Base-by-base conservation (phyloP, 64 coral and sea anemone species). In the Montipora foliosa region DNA sequence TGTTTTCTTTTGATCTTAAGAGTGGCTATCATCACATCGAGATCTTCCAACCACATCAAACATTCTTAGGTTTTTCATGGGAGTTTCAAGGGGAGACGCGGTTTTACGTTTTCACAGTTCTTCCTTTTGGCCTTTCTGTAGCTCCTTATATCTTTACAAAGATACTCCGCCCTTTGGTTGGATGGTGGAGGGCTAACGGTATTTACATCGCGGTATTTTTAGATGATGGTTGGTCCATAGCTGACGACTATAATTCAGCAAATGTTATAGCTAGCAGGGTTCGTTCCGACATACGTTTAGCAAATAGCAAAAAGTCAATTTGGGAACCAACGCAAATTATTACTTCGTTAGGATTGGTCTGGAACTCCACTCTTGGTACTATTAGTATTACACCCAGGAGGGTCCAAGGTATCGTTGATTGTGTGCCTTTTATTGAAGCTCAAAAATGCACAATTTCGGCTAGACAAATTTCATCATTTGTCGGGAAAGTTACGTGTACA, bases 281-380 rank as follows among this genome's bases (percentile, higher is more conserved):
- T 22, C 47, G 15, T 14, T 69, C 12, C 24, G 87, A 89, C 66
- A 17, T 89, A 20, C 19, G 4, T 21, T 20, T 89, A 59, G 6
- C 66, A n/a, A 89, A 76, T 89, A 51, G 12, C 44, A 49, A 89
- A 19, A 89, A 89, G 55, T 93, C 83, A 47, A 79, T 80, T 10
- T 93, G 92, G 73, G 74, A 88, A 49, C 83, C 92, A 66, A 66
- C 48, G 8, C 92, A 93, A 79, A 16, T 50, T 78, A 47, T 93
- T 25, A 59, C 14, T n/a, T 93, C 75, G 83, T 53, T 93, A 17
- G 87, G 87, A 4, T 75, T 87, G 17, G 47, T 89, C 24, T 89
- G 87, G 69, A 72, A 89, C 60, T 49, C 55, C 47, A 8, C 25
- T 10, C 25, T 45, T 22, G 68, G 69, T 22, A 76, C 13, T 57